Conservation (phyloP, 1,140 invertebrate species). For the Heliconius congener region DNA sequence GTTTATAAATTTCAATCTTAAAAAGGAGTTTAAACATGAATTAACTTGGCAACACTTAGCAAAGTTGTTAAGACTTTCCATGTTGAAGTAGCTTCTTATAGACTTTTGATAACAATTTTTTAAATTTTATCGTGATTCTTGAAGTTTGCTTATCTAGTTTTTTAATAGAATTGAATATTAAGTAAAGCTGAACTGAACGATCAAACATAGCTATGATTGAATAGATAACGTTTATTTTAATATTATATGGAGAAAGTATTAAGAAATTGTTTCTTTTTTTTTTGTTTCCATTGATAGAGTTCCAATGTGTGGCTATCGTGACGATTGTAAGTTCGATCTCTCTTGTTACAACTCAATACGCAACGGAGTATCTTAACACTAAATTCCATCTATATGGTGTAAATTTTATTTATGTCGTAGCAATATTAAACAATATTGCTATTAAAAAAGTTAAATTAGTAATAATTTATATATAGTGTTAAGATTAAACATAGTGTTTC, state of each 20-base stretch:
- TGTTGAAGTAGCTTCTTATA: slow-evolving; percentile 17
- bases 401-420: too few relatives aligned
- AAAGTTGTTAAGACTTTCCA: slow-evolving; percentile 25
- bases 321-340: too few relatives aligned
- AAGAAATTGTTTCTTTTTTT: too few relatives aligned
- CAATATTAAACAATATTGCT: too few relatives aligned
- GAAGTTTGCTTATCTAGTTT: neutral
- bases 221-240: neutral
- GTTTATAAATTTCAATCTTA: neutral
- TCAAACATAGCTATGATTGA: neutral
- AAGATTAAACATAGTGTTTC: too few relatives aligned
- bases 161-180: slow-evolving; percentile 9
- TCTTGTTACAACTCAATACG: too few relatives aligned
- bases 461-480: too few relatives aligned
- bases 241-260: neutral
- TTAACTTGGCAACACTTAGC: slow-evolving; percentile 25
- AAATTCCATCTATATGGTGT: too few relatives aligned
- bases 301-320: too few relatives aligned
- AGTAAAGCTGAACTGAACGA: neutral
- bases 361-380: too few relatives aligned
- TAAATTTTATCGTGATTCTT: slow-evolving; percentile 7
- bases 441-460: too few relatives aligned
- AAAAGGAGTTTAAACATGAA: slow-evolving; percentile 23
- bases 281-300: too few relatives aligned
- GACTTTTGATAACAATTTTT: slow-evolving; percentile 12